phyloP scores from a whole-genome alignment of 2,113 vertebrate genomes.

The Podocnemis expansa region DNA sequence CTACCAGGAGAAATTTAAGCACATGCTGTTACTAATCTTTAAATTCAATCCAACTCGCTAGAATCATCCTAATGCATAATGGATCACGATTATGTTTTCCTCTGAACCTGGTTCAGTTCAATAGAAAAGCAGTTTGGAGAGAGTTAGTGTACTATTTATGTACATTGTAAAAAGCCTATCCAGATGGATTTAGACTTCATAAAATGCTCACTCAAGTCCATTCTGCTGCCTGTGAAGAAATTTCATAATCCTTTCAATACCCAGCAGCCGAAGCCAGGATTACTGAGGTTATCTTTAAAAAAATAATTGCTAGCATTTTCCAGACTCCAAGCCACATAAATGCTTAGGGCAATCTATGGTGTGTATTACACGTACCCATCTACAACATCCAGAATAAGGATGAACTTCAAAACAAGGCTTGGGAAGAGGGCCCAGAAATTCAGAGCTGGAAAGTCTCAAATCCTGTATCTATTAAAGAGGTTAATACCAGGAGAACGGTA shows the following conservation, averaged over 20 bases:
- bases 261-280: constrained; percentile 47
- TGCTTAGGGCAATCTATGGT: not conserved
- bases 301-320: constrained; percentile 39
- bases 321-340: constrained; percentile 25
- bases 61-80: not conserved
- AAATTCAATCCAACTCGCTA: constrained; percentile 40
- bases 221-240: constrained; percentile 37
- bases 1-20: constrained; percentile 26
- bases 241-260: constrained; percentile 63
- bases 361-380: not conserved
- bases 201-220: constrained; percentile 30
- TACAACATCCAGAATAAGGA: not conserved
- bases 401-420: not conserved
- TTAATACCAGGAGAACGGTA: not conserved
- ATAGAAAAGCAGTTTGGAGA: constrained; percentile 59
- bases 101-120: constrained; percentile 62
- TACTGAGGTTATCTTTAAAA: constrained; percentile 1
- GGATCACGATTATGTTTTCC: constrained; percentile 57
- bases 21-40: constrained; percentile 61
- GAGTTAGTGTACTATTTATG: constrained; percentile 66
- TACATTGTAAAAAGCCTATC: constrained; percentile 51
- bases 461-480: not conserved
- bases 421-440: not conserved
- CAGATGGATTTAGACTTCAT: constrained; percentile 61
- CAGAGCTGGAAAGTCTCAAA: not conserved